Conservation (phyloP, 2,888 invertebrate species). For the Limnephilus auricula region DNA sequence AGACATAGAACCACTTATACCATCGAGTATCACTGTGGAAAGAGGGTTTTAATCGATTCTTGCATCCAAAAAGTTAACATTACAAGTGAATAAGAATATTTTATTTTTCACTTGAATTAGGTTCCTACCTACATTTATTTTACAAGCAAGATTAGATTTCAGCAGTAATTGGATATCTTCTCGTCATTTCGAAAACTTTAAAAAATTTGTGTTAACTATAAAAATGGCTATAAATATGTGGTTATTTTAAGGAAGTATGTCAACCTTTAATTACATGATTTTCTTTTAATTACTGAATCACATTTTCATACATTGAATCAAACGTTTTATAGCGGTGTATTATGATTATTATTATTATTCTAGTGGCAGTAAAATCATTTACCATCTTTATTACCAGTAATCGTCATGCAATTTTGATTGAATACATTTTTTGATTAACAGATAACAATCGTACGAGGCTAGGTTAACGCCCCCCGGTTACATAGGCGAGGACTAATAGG, state of each 20-base stretch:
- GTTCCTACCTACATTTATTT: neutral
- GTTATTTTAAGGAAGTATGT: conserved; percentile 7
- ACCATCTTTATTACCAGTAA: conserved; percentile 61
- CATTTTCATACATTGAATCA: conserved; percentile 48
- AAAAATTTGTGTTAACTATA: conserved; percentile 2
- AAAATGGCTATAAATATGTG: conserved; percentile 12
- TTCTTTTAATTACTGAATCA: conserved; percentile 51
- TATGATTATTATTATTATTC: conserved; percentile 61
- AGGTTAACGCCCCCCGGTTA: conserved; percentile 52
- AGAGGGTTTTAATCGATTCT: neutral
- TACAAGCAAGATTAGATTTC: neutral
- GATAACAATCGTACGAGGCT: conserved; percentile 48
- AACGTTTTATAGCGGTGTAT: conserved; percentile 56
- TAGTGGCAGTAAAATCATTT: conserved; percentile 65
- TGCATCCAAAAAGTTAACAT: neutral
- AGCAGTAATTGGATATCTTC: neutral
- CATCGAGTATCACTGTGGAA: no score
- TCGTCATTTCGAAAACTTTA: neutral
- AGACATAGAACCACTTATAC: no score
- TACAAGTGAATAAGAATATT: neutral
- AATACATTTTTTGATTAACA: conserved; percentile 51
- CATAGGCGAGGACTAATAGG: conserved; percentile 58
- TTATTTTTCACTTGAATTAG: neutral
- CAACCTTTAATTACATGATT: conserved; percentile 22
- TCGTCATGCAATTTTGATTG: conserved; percentile 61